Evolutionary conservation across 2,797 vertebrate species (phyloP).

Genomic region (Tinamus major): DNA sequence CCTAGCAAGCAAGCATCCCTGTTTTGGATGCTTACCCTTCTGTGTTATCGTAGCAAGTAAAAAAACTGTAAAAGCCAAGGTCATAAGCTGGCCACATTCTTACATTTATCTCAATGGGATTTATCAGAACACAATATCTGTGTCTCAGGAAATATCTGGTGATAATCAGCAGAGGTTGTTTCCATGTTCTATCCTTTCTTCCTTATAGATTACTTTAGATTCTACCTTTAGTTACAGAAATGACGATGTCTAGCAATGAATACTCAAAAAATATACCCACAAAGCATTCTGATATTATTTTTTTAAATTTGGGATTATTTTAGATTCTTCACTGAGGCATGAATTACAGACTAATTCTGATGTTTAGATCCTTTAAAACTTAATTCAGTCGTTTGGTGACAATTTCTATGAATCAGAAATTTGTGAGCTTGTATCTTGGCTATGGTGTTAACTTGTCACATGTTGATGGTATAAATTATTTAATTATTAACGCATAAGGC

Average conservation of each 20-base stretch:
- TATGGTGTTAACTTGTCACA: background rate
- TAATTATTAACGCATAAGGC: background rate
- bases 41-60: background rate
- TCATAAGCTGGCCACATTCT: background rate
- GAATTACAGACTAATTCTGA: background rate
- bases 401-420: background rate
- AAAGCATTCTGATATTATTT: background rate
- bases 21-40: constrained; percentile 12
- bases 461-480: background rate
- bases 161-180: background rate
- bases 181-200: background rate
- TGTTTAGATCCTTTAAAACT: background rate
- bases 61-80: background rate
- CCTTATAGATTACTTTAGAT: background rate
- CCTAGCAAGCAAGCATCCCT: background rate
- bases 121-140: background rate
- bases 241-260: background rate
- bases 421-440: background rate
- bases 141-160: background rate
- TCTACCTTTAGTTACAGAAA: background rate
- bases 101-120: background rate
- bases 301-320: background rate
- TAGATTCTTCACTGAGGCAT: background rate
- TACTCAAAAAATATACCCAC: background rate
- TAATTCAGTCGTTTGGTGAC: background rate